Evolutionary conservation across 2,113 vertebrate species (phyloP), one percentile per base, ranked within the genome.

Genomic region (Corythoichthys intestinalis): DNA sequence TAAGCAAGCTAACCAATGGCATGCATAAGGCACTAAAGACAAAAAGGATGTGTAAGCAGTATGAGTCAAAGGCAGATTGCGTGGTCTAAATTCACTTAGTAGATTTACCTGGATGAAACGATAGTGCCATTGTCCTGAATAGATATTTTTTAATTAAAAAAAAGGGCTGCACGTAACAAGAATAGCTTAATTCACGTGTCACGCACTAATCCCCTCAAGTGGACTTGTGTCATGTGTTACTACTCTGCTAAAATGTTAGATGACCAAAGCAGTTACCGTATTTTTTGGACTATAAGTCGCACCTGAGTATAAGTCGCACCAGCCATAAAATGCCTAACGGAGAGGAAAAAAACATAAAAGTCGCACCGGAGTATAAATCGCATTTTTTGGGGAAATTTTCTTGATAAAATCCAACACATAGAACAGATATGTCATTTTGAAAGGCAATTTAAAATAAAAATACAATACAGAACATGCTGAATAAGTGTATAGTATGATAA

Each of bases 131-230:
- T 54, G n/a, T 54, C n/a, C 3, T 11, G 34, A 58, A 37, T 13
- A 58, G 56, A 58, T 37, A 14, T 58, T 58, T 14, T 34, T 9
- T 82, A 85, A 86, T 85, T 28, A 28, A 28, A 77, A 83, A 73
- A 72, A 64, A 20, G 78, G 76, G 80, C 75, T 77, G 74, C 80
- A 65, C 75, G 64, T 78, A 84, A 85, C 87, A 83, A 80, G 81
- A 76, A 38, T 83, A 83, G 77, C 77, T 37, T 81, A 80, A 82
- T 84, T 78, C 80, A 85, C 77, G 74, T 81, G 47, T 80, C 83
- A 84, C 81, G 75, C 72, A 72, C 81, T 89, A 85, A 89, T 87
- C 80, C 83, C 81, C 76, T 85, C 17, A 48, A 87, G 86, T 80
- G 76, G 79, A 86, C 81, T 69, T 69, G 65, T 59, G 44, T 63